phyloP scores from a whole-genome alignment of 1,140 invertebrate genomes.

The Pseudomyrmex gracilis region DNA sequence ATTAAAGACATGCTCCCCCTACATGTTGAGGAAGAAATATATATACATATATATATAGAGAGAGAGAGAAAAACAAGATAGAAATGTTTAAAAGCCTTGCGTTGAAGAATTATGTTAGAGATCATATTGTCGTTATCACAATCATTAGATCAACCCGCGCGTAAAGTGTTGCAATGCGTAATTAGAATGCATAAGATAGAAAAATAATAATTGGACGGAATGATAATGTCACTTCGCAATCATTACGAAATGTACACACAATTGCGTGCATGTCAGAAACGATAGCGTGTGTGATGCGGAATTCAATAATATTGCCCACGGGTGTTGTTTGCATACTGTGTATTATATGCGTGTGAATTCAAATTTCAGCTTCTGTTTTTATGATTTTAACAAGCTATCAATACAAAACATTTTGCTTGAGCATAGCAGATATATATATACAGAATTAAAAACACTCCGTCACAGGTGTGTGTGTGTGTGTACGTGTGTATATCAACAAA shows the following conservation, averaged over 20 bases:
- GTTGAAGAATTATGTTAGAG: slow-evolving; percentile 14
- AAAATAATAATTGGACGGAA: no score
- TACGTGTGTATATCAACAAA: no score
- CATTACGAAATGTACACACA: slow-evolving; percentile 29
- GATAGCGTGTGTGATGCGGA: slow-evolving; percentile 36
- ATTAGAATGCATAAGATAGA: slow-evolving; percentile 15
- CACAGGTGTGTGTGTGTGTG: no score
- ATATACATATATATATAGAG: background rate
- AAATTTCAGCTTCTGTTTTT: slow-evolving; percentile 32
- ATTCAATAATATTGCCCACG: slow-evolving; percentile 60
- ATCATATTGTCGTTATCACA: background rate
- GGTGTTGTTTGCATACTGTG: slow-evolving; percentile 73
- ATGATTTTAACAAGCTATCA: slow-evolving; percentile 19
- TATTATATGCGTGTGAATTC: slow-evolving; percentile 47
- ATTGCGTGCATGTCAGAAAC: slow-evolving; percentile 43
- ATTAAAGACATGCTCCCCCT: slow-evolving; percentile 74
- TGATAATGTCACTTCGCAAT: slow-evolving; percentile 11
- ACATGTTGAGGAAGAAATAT: slow-evolving; percentile 30
- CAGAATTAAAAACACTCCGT: no score
- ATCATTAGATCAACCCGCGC: background rate
- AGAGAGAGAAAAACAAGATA: background rate
- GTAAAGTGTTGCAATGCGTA: background rate
- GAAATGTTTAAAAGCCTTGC: background rate
- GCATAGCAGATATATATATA: no score
- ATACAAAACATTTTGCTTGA: background rate